These are phyloP conservation scores for Ailurus styani DNA, from an alignment of 2,113 vertebrate genomes.

Conservation along the genomic window DNA sequence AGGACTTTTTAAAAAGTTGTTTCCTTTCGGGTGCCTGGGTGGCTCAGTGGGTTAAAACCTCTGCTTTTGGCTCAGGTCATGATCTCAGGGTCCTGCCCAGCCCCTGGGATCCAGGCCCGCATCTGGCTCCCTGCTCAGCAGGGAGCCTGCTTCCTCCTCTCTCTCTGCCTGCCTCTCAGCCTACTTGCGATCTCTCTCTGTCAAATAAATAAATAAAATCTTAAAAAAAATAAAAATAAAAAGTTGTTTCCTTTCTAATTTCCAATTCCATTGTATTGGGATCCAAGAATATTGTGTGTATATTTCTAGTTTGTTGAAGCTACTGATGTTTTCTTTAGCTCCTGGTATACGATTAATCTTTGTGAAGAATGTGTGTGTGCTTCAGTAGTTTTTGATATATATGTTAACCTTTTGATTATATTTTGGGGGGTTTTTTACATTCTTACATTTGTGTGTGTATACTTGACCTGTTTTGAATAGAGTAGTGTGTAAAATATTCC, in stretches of 20 bases:
- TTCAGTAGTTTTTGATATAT: background rate
- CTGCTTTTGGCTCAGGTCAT: too few relatives aligned
- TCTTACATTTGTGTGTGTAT: background rate
- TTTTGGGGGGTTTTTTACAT: background rate
- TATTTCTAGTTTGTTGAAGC: background rate
- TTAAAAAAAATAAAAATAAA: background rate
- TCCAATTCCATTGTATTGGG: background rate
- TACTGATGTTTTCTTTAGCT: background rate
- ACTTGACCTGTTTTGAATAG: background rate
- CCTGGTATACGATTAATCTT: background rate
- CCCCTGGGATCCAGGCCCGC: too few relatives aligned
- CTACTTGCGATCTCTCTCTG: too few relatives aligned
- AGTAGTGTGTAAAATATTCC: background rate
- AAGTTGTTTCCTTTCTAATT: background rate
- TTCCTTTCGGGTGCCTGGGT: too few relatives aligned
- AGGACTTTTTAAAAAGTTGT: background rate
- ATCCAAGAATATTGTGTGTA: background rate
- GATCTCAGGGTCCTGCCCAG: too few relatives aligned
- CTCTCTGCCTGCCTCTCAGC: too few relatives aligned
- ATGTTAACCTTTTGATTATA: background rate
- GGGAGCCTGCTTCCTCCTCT: too few relatives aligned
- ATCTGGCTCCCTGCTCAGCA: too few relatives aligned
- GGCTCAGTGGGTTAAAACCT: too few relatives aligned
- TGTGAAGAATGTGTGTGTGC: background rate
- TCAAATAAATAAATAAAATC: too few relatives aligned